phyloP scores from a whole-genome alignment of 2,888 invertebrate genomes.

The Cephalotes varians region DNA sequence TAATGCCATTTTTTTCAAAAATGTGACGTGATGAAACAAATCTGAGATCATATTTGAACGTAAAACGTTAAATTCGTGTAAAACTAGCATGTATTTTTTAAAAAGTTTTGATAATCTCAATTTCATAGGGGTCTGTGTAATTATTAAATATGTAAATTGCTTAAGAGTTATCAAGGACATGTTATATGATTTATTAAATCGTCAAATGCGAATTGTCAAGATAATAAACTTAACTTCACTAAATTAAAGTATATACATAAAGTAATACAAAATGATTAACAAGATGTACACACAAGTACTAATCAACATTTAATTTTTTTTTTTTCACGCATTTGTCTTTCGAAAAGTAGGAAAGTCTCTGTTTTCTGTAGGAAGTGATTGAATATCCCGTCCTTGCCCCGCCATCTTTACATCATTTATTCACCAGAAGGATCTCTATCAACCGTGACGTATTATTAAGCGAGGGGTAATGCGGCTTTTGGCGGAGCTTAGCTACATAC shows the following conservation, averaged over 20 bases:
- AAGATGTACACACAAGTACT: neutral
- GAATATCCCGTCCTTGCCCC: constrained; percentile 20
- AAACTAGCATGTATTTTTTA: too few relatives aligned
- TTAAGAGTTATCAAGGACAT: neutral
- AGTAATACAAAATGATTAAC: neutral
- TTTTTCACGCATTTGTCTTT: neutral
- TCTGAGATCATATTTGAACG: too few relatives aligned
- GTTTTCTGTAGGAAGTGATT: constrained; percentile 23
- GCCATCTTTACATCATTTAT: constrained; percentile 46
- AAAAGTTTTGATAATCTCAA: too few relatives aligned
- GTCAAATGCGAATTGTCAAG: neutral
- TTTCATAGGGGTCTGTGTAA: too few relatives aligned
- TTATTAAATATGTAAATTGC: constrained; percentile 51
- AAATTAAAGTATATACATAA: neutral
- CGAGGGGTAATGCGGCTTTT: constrained; percentile 48
- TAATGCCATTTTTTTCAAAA: too few relatives aligned
- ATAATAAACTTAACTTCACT: neutral
- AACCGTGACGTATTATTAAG: constrained; percentile 54
- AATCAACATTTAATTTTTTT: neutral
- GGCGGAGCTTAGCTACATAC: constrained; percentile 51
- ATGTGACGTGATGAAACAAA: too few relatives aligned
- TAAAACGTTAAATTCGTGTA: too few relatives aligned
- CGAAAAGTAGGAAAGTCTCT: neutral
- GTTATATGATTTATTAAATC: neutral
- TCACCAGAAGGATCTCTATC: constrained; percentile 49